These are phyloP conservation scores for Odontophorus gujanensis DNA, from an alignment of 2,113 vertebrate species.

Conservation along the genomic window DNA sequence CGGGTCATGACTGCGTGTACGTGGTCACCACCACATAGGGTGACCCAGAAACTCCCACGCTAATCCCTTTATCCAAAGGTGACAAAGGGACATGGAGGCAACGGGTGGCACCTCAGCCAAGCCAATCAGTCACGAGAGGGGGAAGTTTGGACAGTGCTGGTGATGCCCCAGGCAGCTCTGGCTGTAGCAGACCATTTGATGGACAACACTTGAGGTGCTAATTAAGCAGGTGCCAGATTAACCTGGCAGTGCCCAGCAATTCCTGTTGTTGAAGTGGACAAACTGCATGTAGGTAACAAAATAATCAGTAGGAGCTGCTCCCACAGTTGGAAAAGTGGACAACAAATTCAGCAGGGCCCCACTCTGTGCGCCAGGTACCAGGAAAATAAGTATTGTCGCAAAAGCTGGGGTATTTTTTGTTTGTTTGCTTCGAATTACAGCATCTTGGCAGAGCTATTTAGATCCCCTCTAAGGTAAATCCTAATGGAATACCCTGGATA, in stretches of 20 bases:
- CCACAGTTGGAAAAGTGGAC: background rate
- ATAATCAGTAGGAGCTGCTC: background rate
- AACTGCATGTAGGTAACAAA: background rate
- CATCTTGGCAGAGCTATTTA: background rate
- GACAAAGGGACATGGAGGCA: background rate
- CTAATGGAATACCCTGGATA: background rate
- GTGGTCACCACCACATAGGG: background rate
- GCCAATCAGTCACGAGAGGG: background rate
- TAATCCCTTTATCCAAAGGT: background rate
- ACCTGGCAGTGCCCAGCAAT: background rate
- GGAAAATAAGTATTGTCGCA: background rate
- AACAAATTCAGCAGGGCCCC: background rate
- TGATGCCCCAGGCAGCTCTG: background rate
- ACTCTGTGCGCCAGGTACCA: background rate
- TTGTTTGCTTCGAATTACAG: background rate
- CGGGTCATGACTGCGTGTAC: too few species aligned
- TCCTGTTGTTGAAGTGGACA: background rate
- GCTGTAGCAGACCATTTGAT: background rate
- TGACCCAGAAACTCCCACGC: background rate
- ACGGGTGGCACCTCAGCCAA: background rate
- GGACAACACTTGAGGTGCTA: background rate
- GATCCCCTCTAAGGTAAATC: background rate
- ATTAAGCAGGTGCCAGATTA: background rate
- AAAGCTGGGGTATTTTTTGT: rapidly evolving
- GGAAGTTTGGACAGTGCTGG: background rate